A percentile compares a stretch with the other conserved stretches of the same genome.
These are phyloP conservation scores for Saguinus imperator DNA, from an alignment of 2,113 vertebrate genomes.

Conservation along the genomic window DNA sequence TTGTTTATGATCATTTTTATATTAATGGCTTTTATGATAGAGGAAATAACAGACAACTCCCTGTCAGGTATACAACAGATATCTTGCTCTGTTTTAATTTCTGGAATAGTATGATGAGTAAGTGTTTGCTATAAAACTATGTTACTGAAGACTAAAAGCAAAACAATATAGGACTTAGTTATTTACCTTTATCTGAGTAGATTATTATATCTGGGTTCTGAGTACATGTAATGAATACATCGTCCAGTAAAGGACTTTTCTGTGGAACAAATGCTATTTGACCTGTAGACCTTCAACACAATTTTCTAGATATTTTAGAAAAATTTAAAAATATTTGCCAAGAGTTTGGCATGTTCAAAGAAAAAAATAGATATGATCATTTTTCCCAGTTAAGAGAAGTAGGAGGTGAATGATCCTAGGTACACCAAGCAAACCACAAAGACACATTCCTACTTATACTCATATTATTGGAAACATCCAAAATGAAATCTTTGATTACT, in stretches of 20 bases:
- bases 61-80: not conserved
- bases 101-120: not conserved
- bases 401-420: not conserved
- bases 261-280: not conserved
- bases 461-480: not conserved
- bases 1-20: slow-evolving; percentile 19
- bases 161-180: not conserved
- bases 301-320: not conserved
- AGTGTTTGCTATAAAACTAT: not conserved
- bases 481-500: not conserved
- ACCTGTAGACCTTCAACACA: not conserved
- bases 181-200: not conserved
- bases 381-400: not conserved
- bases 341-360: not conserved
- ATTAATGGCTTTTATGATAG: not conserved
- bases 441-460: not conserved
- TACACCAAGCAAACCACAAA: not conserved
- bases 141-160: not conserved
- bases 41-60: not conserved
- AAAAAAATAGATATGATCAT: not conserved
- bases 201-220: not conserved
- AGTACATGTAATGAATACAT: not conserved
- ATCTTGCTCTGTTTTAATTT: not conserved
- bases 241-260: not conserved
- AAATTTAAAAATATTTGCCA: not conserved